Evolutionary conservation across 1,140 invertebrate genomes (phyloP), one percentile per base, ranked within the genome.

Genomic region (Ylistrum balloti): DNA sequence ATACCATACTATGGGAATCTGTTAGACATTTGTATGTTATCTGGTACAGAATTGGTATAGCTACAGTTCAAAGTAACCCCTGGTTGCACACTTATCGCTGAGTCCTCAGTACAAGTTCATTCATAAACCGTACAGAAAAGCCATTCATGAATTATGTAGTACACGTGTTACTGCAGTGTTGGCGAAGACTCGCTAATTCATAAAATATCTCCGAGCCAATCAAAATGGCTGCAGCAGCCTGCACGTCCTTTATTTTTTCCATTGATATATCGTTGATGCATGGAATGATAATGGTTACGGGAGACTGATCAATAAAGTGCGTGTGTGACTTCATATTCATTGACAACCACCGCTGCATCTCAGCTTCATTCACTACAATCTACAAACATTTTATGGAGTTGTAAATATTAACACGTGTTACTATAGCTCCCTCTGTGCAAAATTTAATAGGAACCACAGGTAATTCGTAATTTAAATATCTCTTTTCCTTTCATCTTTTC

Each of bases 61-160:
- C 45, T 48, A 20, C 45, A 22, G 13, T 48, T 48, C 22, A 48
- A 2, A 48, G 22, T 74, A n/a, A 74, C 56, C 56, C 28, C 56
- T 22, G 0, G 20, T 45, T 45, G 13, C n/a, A 74, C 15, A 74
- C 56, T 20, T 22, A 28, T n/a, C 22, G 56, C 22, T 38, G 35
- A 5, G 35, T 5, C 35, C 13, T 28, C 56, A 17, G n/a, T 45
- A 74, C 56, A 74, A 3, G 56, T 74, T 74, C 56, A 74, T 74
- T 74, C 56, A 74, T 74, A 74, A 74, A 74, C n/a, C 56, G 56
- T 74, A 74, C 56, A 74, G 56, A 28, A 74, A 45, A 74, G 28
- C 13, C 35, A 38, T 74, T 74, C 56, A 74, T 74, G n/a, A 74
- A 74, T 74, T 74, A 74, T 74, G 56, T 74, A 74, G 22, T 74